Evolutionary conservation across 37 sponge, comb jelly and placozoan species (phyloP), one percentile per base, ranked within the genome.

Genomic region (Halisarca cf. caerulea): DNA sequence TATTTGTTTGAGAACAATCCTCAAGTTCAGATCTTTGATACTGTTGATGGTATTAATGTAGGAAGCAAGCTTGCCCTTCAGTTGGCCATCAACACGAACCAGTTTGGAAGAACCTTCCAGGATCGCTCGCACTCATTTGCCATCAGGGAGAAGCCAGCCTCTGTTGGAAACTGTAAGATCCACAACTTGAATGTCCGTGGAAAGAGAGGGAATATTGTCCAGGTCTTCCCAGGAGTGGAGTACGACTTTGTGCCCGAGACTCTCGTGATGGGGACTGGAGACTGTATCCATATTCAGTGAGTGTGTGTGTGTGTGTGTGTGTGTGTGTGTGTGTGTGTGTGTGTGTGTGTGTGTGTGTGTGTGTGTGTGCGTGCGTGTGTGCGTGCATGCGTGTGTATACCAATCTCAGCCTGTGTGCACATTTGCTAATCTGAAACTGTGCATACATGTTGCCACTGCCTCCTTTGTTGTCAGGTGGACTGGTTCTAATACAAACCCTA

Each of bases 191-290:
- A 99, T 58, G 99, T 98, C 51, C 84, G 97, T 3, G 99, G 99
- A 6, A 99, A 99, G 83, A 74, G 99, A 23, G 99, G 99, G 3
- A 99, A 99, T 88, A 99, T 99, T 45, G 99, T 99, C 18, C 99
- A 99, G 88, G 90, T 89, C 27, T 99, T 90, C 80, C 99, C 99
- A 0, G 97, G 90, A 80, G 99, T 99, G 79, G 99, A 99, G 90
- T 99, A 99, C 59, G 99, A 99, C 89, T 99, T 96, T 92, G 94
- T 97, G 0, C 99, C 99, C 34, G 95, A 94, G 81, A 68, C 17
- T 3, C 83, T 96, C 24, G 41, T 51, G 6, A 51, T 87, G 20
- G 32, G 86, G 8, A 21, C n/a, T 11, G 91, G 77, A 11, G 87
- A 81, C 66, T 91, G 80, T 81, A 72, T 99, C 21, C 99, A 99